Evolutionary conservation across 2,113 vertebrate species (phyloP).

Genomic region (Reinhardtius hippoglossoides): DNA sequence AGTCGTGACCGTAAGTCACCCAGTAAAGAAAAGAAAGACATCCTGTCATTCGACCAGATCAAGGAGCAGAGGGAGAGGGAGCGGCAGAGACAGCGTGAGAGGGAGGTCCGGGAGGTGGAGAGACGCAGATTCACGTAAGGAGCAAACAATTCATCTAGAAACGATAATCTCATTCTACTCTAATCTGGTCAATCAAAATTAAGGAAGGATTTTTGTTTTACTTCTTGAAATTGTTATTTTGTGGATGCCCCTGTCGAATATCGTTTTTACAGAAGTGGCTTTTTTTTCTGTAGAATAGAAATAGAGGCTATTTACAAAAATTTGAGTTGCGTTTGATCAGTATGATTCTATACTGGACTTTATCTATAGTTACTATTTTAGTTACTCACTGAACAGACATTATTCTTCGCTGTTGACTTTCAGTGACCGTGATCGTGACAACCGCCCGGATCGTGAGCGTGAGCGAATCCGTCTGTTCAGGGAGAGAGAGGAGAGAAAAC

Average conservation of each 20-base stretch:
- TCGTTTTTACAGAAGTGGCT: too few relatives aligned
- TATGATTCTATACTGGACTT: too few relatives aligned
- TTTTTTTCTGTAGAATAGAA: too few relatives aligned
- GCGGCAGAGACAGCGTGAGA: slow-evolving; percentile 91
- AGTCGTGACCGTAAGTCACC: slow-evolving; percentile 91
- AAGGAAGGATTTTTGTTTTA: too few relatives aligned
- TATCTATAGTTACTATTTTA: neutral
- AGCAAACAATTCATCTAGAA: neutral
- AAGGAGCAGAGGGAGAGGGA: slow-evolving; percentile 95
- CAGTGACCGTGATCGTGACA: slow-evolving; percentile 70
- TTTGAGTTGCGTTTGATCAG: neutral
- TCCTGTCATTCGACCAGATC: slow-evolving; percentile 97
- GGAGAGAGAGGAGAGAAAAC: slow-evolving; percentile 89
- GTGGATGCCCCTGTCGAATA: too few relatives aligned
- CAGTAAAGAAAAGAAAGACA: slow-evolving; percentile 94
- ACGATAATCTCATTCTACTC: neutral
- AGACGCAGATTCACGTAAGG: slow-evolving; percentile 86
- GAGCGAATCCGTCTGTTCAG: slow-evolving; percentile 90
- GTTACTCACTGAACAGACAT: accelerated
- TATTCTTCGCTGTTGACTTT: neutral
- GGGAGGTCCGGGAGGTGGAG: slow-evolving; percentile 93
- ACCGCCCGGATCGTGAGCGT: slow-evolving; percentile 87
- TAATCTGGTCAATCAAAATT: neutral
- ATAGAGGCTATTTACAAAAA: too few relatives aligned
- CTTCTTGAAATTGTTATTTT: too few relatives aligned